phyloP scores from a whole-genome alignment of 2,113 vertebrate species.

The Telmatochromis sp. region DNA sequence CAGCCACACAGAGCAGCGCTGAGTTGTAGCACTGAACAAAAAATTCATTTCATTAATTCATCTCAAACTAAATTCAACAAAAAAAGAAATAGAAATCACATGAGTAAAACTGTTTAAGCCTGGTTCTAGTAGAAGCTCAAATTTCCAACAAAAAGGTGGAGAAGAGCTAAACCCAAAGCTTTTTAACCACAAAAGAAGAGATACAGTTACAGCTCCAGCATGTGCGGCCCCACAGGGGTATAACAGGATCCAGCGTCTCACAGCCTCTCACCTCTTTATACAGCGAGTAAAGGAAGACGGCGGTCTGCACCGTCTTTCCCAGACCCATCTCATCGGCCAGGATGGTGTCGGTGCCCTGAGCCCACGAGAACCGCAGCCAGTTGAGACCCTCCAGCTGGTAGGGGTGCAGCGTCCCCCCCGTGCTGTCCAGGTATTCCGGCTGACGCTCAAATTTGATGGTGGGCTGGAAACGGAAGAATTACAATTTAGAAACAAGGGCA shows the following conservation, averaged over 20 bases:
- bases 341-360: slow-evolving; percentile 96
- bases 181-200: not conserved
- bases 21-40: not conserved
- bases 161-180: accelerated
- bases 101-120: accelerated
- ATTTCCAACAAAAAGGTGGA: not conserved
- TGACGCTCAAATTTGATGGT: slow-evolving; percentile 97
- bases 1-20: not conserved
- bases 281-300: slow-evolving; percentile 93
- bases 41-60: accelerated
- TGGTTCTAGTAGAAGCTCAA: not conserved
- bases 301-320: slow-evolving; percentile 96
- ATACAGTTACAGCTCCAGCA: not conserved
- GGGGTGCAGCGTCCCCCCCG: slow-evolving; percentile 88
- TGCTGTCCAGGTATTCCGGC: slow-evolving; percentile 89
- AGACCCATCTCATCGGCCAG: slow-evolving; percentile 97
- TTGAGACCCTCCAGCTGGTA: slow-evolving; percentile 97
- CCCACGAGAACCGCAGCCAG: slow-evolving; percentile 98
- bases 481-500: not conserved
- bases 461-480: slow-evolving; percentile 65
- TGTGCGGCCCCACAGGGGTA: not conserved
- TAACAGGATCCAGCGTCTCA: not conserved
- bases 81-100: not conserved
- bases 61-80: not conserved
- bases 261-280: slow-evolving; percentile 86